phyloP scores from a whole-genome alignment of 1,140 invertebrate species.

The Pogonomyrmex barbatus region DNA sequence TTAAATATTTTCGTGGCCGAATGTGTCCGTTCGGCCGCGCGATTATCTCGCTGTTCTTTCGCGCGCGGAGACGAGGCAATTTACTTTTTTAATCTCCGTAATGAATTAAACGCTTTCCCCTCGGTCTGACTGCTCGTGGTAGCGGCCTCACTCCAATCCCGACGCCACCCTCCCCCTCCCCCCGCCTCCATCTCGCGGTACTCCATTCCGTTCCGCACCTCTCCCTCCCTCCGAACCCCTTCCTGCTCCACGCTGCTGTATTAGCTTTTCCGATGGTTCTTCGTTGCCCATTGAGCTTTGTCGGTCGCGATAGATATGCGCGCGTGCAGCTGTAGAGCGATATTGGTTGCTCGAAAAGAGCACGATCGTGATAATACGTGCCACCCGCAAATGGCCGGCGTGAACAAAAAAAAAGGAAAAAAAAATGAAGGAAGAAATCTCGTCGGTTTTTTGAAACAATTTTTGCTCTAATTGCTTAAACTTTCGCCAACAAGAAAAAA shows the following conservation, averaged over 20 bases:
- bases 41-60: constrained; percentile 76
- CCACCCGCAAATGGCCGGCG: constrained; percentile 6
- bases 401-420: neutral
- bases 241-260: constrained; percentile 45
- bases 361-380: constrained; percentile 54
- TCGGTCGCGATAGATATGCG: constrained; percentile 56
- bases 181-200: constrained; percentile 22
- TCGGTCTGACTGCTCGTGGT: constrained; percentile 47
- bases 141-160: constrained; percentile 42
- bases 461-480: constrained; percentile 17
- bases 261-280: constrained; percentile 65
- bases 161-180: constrained; percentile 43
- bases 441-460: constrained; percentile 10
- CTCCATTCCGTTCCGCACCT: constrained; percentile 35
- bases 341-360: constrained; percentile 46
- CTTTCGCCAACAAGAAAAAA: neutral
- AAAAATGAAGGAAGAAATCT: neutral
- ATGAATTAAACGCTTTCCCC: constrained; percentile 82
- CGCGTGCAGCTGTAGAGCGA: constrained; percentile 57
- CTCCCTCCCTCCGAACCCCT: neutral
- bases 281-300: constrained; percentile 58
- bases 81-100: constrained; percentile 84
- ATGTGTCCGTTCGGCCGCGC: constrained; percentile 79
- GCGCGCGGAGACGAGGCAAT: constrained; percentile 80
- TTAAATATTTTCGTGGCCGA: constrained; percentile 84